phyloP scores from a whole-genome alignment of 2,797 vertebrate species.

The Lacerta agilis region DNA sequence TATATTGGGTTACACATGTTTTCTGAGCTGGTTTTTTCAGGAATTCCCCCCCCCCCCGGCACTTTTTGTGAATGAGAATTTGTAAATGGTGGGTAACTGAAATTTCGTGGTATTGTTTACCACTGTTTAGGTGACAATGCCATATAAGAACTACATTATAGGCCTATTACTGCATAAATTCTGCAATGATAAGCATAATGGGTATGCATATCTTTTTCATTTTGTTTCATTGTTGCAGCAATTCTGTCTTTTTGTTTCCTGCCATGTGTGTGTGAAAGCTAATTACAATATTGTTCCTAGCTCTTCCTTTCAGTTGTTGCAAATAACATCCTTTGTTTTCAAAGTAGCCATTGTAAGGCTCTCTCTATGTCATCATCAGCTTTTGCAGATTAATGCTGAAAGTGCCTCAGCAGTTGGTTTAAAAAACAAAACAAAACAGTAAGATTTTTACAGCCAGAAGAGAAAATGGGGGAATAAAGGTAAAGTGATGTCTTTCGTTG shows the following conservation, averaged over 20 bases:
- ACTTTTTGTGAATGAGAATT: too few species aligned
- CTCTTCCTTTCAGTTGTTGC: neutral
- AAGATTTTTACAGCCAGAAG: neutral
- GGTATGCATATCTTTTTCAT: neutral
- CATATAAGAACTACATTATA: too few species aligned
- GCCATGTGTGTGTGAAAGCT: neutral
- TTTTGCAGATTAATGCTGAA: neutral
- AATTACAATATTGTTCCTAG: neutral
- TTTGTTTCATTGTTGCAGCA: neutral
- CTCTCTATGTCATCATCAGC: neutral
- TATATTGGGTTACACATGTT: too few species aligned
- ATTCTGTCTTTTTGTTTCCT: neutral
- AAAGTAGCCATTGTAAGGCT: neutral
- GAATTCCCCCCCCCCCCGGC: fast-evolving
- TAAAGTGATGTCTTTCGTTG: neutral
- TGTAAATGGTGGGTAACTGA: too few species aligned
- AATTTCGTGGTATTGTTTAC: too few species aligned
- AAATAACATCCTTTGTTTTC: conserved; percentile 13
- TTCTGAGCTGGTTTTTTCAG: too few species aligned
- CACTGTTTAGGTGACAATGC: too few species aligned
- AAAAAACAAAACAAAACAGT: neutral
- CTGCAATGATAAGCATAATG: neutral
- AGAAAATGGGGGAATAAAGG: too few species aligned
- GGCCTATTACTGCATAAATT: too few species aligned
- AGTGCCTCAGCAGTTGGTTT: neutral